Evolutionary conservation across 2,888 invertebrate species (phyloP).

Genomic region (Cephus rjabovi): DNA sequence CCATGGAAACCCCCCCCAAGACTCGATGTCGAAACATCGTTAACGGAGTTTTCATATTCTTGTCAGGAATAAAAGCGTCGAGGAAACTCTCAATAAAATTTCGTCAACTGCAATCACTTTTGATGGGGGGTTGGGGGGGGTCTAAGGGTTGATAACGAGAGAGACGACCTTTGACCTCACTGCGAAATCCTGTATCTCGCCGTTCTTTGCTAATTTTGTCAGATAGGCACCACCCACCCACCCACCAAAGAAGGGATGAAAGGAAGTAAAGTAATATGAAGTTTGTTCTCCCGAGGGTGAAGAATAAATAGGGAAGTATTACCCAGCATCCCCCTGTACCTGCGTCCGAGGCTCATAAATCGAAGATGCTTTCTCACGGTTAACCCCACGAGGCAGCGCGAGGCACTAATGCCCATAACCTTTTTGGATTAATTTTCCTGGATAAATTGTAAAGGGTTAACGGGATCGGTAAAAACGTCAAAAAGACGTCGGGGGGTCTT

Average conservation of each 20-base stretch:
- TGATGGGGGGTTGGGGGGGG: accelerated
- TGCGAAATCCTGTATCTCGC: not conserved
- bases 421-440: not conserved
- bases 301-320: not conserved
- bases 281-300: not conserved
- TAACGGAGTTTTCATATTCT: slow-evolving; percentile 3
- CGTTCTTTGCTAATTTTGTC: not conserved
- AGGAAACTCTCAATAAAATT: not conserved
- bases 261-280: not conserved
- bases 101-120: not conserved
- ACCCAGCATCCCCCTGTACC: not conserved
- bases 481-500: not conserved
- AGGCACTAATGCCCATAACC: not conserved
- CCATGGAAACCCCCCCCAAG: not conserved
- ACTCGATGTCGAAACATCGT: not conserved
- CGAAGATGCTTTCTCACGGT: not conserved
- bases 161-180: not conserved
- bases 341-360: not conserved
- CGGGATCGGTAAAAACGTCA: not conserved
- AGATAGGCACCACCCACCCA: not conserved
- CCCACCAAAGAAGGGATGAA: not conserved
- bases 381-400: not conserved
- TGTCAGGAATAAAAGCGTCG: not conserved
- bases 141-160: not conserved
- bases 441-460: not conserved